phyloP scores from a whole-genome alignment of 92 coral and sea anemone species.

The Phenganax subtilis region DNA sequence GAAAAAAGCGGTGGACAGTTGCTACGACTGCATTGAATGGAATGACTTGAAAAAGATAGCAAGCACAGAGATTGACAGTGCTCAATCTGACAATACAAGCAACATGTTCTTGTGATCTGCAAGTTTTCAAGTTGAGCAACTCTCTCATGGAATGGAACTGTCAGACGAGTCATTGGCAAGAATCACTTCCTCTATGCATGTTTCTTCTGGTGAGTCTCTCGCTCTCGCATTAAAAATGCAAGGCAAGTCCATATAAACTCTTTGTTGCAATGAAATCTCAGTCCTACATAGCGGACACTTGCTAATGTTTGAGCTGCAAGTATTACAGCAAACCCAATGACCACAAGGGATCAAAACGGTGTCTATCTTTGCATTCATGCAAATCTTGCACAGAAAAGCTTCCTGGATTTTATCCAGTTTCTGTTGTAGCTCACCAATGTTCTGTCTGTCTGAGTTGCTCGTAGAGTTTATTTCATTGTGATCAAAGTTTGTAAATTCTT shows the following conservation, averaged over 20 bases:
- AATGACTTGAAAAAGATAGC: too few species aligned
- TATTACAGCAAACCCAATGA: slow-evolving; percentile 85
- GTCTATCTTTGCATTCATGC: slow-evolving; percentile 86
- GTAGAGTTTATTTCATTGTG: not conserved
- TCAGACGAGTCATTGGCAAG: not conserved
- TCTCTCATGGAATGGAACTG: not conserved
- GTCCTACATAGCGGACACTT: slow-evolving; percentile 84
- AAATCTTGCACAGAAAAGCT: slow-evolving; percentile 82
- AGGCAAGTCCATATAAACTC: slow-evolving; percentile 68
- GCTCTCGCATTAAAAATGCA: not conserved
- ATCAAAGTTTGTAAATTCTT: not conserved
- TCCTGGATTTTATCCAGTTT: slow-evolving; percentile 66
- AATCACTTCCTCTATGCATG: slow-evolving; percentile 4
- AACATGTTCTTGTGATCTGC: too few species aligned
- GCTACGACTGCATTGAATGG: too few species aligned
- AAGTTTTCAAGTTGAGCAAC: too few species aligned
- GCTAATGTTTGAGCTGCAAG: slow-evolving; percentile 63
- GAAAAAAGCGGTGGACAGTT: too few species aligned
- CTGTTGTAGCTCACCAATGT: slow-evolving; percentile 55
- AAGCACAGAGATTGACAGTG: too few species aligned
- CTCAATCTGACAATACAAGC: too few species aligned
- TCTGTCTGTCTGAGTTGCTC: not conserved
- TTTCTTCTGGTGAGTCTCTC: not conserved
- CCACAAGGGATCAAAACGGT: slow-evolving; percentile 96
- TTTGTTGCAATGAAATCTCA: slow-evolving; percentile 60